Conservation (phyloP, 1,140 invertebrate species). For the Drosophila sp. region DNA sequence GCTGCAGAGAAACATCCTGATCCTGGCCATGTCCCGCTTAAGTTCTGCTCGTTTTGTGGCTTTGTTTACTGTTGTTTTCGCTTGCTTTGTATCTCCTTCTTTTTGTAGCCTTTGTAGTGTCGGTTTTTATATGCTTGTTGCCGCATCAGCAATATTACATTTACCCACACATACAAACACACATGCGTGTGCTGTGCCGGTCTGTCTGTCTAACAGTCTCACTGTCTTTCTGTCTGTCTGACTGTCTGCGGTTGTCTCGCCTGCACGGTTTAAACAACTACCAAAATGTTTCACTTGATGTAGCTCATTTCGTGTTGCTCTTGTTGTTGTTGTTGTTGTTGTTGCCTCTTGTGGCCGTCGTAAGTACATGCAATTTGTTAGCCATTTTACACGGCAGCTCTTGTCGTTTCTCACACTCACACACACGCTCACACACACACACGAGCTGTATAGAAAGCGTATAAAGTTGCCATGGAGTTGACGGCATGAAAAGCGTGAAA, state of each 20-base stretch:
- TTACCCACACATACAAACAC: constrained; percentile 29
- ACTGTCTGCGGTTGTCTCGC: constrained; percentile 28
- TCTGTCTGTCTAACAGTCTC: constrained; percentile 20
- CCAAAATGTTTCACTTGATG: constrained; percentile 70
- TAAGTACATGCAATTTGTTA: constrained; percentile 75
- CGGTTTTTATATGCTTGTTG: constrained; percentile 66
- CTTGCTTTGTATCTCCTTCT: constrained; percentile 31
- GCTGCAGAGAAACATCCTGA: constrained; percentile 16
- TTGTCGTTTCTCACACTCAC: constrained; percentile 41
- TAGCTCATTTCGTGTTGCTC: constrained; percentile 68
- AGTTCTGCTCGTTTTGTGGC: constrained; percentile 60
- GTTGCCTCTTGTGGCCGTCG: constrained; percentile 29
- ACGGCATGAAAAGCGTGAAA: constrained; percentile 8
- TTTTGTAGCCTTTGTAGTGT: constrained; percentile 42
- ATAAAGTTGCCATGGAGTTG: constrained; percentile 59
- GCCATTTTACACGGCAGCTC: constrained; percentile 66
- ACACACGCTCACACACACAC: constrained; percentile 42
- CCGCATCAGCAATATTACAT: constrained; percentile 22
- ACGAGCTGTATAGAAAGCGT: constrained; percentile 52
- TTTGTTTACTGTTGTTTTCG: constrained; percentile 63
- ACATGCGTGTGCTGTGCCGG: constrained; percentile 40
- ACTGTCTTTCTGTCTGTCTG: background rate
- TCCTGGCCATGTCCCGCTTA: constrained; percentile 13
- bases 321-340: constrained; percentile 11
- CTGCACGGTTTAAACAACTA: constrained; percentile 63